These are phyloP conservation scores for Neosilurus hyrtlii DNA, from an alignment of 2,797 vertebrate species.

Conservation along the genomic window DNA sequence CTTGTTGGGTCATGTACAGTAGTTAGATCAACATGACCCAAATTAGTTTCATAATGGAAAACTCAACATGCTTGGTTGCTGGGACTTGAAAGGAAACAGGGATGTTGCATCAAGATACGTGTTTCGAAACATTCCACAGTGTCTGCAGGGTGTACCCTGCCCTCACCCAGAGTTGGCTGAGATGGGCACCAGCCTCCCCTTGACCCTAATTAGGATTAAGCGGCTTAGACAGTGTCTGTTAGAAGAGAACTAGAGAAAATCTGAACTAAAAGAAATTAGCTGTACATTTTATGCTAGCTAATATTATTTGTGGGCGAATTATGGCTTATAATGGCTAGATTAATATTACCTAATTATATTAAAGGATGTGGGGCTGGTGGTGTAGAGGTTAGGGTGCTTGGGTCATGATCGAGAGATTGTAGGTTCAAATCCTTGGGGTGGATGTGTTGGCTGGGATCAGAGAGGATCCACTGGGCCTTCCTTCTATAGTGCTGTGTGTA, in stretches of 20 bases:
- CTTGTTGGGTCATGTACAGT: neutral
- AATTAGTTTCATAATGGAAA: neutral
- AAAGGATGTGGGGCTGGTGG: neutral
- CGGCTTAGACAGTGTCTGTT: neutral
- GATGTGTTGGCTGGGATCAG: no score
- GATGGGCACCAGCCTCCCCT: no score
- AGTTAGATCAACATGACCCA: neutral
- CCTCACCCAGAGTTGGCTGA: no score
- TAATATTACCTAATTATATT: neutral
- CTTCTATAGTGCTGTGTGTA: no score
- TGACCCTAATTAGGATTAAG: no score
- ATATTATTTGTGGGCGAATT: neutral
- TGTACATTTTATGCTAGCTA: neutral
- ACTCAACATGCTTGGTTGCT: neutral
- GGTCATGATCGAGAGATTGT: no score
- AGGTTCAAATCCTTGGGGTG: no score
- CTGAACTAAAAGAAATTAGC: neutral
- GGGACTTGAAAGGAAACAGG: neutral
- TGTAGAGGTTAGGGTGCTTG: no score
- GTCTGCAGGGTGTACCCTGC: neutral
- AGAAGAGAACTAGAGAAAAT: neutral
- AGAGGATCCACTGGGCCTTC: no score
- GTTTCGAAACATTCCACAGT: neutral
- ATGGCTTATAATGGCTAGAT: neutral
- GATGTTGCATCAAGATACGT: neutral